These are phyloP conservation scores for Ctena decussata DNA, from an alignment of 2,888 invertebrate genomes.

Conservation along the genomic window DNA sequence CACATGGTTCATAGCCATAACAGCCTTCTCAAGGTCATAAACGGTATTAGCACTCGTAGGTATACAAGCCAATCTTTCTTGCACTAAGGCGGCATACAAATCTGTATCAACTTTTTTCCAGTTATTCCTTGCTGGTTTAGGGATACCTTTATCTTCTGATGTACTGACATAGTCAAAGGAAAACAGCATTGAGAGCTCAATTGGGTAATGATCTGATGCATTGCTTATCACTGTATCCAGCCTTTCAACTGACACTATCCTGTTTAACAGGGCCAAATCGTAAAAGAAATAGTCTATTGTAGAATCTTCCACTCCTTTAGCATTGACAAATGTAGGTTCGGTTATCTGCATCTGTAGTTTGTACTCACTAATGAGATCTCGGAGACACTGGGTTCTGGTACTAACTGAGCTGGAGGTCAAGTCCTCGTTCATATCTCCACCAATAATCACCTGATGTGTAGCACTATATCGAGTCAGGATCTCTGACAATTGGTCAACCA, in stretches of 20 bases:
- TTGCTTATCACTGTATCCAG: conserved; percentile 12
- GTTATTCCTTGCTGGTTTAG: neutral
- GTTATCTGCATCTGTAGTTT: neutral
- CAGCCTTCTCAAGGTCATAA: neutral
- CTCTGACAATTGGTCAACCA: neutral
- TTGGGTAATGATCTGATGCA: conserved; percentile 21
- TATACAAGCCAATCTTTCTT: neutral
- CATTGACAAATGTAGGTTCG: conserved; percentile 11
- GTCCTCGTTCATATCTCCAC: too few species aligned
- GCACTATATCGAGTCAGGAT: neutral
- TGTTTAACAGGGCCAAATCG: neutral
- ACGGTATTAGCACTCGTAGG: neutral
- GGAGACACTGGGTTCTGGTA: neutral
- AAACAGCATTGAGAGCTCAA: neutral
- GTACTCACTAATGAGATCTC: conserved; percentile 6
- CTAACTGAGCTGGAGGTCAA: neutral
- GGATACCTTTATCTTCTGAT: neutral
- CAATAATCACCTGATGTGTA: conserved; percentile 10
- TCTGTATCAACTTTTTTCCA: neutral
- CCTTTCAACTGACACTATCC: neutral
- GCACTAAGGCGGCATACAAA: neutral
- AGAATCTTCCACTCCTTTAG: conserved; percentile 19
- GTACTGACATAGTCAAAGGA: neutral
- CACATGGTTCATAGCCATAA: neutral
- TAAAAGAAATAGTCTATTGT: conserved; percentile 16